Percentiles rank a stretch among this genome's conserved stretches.
These are phyloP conservation scores for Rhadinocentrus ornatus DNA, from an alignment of 2,797 vertebrate genomes.

Conservation along the genomic window DNA sequence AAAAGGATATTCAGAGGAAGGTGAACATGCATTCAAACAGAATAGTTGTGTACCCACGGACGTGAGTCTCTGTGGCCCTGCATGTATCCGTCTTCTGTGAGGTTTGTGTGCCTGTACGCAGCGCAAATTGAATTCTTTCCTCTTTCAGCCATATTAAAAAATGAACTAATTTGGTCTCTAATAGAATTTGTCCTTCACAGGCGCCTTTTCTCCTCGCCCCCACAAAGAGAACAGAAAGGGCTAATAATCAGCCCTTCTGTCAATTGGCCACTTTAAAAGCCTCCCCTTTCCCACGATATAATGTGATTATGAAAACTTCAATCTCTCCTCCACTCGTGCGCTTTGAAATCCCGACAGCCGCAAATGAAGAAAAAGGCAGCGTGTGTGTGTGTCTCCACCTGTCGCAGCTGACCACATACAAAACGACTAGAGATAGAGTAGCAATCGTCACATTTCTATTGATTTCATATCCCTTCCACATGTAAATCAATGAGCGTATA, in stretches of 20 bases:
- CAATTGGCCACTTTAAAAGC: slow-evolving; percentile 85
- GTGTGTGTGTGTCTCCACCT: slow-evolving; percentile 56
- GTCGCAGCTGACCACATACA: slow-evolving; percentile 72
- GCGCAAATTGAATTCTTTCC: slow-evolving; percentile 82
- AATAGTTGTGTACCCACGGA: slow-evolving; percentile 1
- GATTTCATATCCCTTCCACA: slow-evolving; percentile 73
- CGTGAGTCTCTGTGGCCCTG: slow-evolving; percentile 14
- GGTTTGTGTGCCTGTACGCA: slow-evolving; percentile 29
- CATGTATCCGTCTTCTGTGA: slow-evolving; percentile 10
- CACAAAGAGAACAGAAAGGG: slow-evolving; percentile 78
- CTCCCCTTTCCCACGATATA: slow-evolving; percentile 78
- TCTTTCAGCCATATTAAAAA: slow-evolving; percentile 85
- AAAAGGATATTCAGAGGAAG: slow-evolving; percentile 2
- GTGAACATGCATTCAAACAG: slow-evolving; percentile 8
- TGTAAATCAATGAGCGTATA: slow-evolving; percentile 76
- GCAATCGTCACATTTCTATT: slow-evolving; percentile 69
- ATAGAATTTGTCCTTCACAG: slow-evolving; percentile 86
- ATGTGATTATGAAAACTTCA: slow-evolving; percentile 88
- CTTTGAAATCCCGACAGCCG: slow-evolving; percentile 71
- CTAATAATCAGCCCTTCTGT: slow-evolving; percentile 83
- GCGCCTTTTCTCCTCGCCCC: slow-evolving; percentile 67
- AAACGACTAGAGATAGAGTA: slow-evolving; percentile 66
- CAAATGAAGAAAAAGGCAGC: slow-evolving; percentile 48
- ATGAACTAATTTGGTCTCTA: slow-evolving; percentile 81
- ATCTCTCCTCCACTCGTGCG: slow-evolving; percentile 73